A percentile compares a stretch with the other conserved stretches of the same genome.
Evolutionary conservation across 2,888 invertebrate species (phyloP).

Genomic region (Syrphus vitripennis): DNA sequence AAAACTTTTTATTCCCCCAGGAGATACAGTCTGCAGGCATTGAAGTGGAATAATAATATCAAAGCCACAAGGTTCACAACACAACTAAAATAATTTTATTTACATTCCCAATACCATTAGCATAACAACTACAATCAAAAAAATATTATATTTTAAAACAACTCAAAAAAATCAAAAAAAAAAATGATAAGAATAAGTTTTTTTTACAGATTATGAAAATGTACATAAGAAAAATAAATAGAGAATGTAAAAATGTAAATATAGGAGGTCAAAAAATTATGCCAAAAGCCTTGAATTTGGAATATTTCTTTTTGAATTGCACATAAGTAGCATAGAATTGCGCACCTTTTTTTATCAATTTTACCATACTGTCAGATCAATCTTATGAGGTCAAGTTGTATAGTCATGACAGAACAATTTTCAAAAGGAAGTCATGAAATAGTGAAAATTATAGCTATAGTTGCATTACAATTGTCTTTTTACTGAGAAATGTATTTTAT

Average conservation of each 20-base stretch:
- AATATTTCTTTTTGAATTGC: not conserved
- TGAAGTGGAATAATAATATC: too few species aligned
- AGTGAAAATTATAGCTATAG: not conserved
- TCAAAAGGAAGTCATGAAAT: slow-evolving; percentile 4
- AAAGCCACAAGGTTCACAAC: too few species aligned
- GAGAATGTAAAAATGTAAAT: not conserved
- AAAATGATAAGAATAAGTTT: not conserved
- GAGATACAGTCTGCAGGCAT: too few species aligned
- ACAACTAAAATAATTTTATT: too few species aligned
- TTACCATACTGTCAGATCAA: not conserved
- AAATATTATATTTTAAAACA: too few species aligned
- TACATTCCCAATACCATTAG: too few species aligned
- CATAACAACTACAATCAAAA: too few species aligned
- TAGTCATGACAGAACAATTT: not conserved
- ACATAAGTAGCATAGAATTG: not conserved
- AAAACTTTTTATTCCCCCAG: too few species aligned
- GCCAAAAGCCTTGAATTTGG: not conserved
- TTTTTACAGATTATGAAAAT: not conserved
- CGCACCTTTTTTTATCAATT: not conserved
- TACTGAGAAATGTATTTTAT: not conserved
- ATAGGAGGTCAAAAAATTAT: not conserved
- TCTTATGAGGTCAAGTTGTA: not conserved
- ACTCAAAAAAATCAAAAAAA: too few species aligned
- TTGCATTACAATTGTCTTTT: not conserved
- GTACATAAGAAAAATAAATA: too few species aligned